Evolutionary conservation across 2,888 invertebrate genomes (phyloP).

Genomic region (Itoplectis maculator): DNA sequence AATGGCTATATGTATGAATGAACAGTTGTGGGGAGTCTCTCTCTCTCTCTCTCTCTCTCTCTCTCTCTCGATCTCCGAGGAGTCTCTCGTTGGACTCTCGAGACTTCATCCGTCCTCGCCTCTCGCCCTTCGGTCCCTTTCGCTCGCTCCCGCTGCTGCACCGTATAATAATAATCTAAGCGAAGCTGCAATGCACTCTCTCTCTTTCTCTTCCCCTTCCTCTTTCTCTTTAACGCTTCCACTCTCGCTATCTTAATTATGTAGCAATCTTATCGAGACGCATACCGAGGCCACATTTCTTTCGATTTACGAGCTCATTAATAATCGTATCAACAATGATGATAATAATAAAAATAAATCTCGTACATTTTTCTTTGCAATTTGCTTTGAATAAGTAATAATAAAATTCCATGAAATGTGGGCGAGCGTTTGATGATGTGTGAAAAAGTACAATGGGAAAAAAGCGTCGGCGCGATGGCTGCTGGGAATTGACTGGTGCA

Average conservation of each 20-base stretch:
- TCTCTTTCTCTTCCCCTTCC: constrained; percentile 12
- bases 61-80: constrained; percentile 53
- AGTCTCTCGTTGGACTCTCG: constrained; percentile 63
- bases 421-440: background rate
- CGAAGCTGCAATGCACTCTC: constrained; percentile 26
- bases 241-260: constrained; percentile 61
- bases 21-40: constrained; percentile 63
- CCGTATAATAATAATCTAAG: constrained; percentile 60
- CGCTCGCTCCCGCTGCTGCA: constrained; percentile 18
- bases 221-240: constrained; percentile 6
- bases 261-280: constrained; percentile 52
- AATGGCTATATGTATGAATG: constrained; percentile 53
- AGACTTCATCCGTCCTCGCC: constrained; percentile 66
- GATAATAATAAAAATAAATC: no score
- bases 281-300: background rate
- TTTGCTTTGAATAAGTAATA: background rate
- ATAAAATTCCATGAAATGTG: background rate
- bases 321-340: no score
- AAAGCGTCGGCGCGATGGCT: background rate
- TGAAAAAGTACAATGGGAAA: background rate
- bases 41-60: constrained; percentile 59
- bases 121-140: constrained; percentile 38
- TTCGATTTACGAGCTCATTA: constrained; percentile 4
- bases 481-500: background rate
- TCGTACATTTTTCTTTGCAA: no score